Conservation (phyloP, 2,113 vertebrate genomes). For the Plestiodon gilberti region DNA sequence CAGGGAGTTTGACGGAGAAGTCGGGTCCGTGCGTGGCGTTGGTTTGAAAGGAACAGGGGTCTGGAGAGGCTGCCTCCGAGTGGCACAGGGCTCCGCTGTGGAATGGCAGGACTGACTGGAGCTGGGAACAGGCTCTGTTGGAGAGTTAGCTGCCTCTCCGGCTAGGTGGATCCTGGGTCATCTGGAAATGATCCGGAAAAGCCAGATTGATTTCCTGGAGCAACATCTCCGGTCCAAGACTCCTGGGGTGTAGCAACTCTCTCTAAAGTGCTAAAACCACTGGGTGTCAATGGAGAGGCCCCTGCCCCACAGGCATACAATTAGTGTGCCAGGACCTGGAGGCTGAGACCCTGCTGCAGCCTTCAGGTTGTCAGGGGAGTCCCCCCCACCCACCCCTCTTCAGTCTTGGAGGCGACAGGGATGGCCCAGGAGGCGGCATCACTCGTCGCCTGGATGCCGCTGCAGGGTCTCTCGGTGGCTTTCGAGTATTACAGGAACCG, state of each 20-base stretch:
- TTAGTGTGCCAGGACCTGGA: neutral
- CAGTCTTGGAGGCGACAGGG: neutral
- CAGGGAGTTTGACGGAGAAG: fast-evolving
- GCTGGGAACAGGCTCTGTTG: too few relatives aligned
- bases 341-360: neutral
- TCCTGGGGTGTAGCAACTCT: neutral
- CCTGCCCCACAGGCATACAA: neutral
- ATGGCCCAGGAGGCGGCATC: too few relatives aligned
- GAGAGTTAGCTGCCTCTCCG: neutral
- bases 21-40: neutral
- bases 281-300: neutral
- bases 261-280: neutral
- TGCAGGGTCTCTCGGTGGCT: neutral
- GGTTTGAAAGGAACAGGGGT: fast-evolving
- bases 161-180: neutral
- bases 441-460: neutral
- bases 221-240: too few relatives aligned
- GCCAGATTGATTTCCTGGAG: neutral
- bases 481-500: too few relatives aligned
- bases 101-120: neutral
- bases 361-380: neutral
- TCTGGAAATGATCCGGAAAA: neutral
- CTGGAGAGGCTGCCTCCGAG: too few relatives aligned
- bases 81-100: neutral
- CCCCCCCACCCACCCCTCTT: neutral